Evolutionary conservation across 2,888 invertebrate genomes (phyloP).

Genomic region (Eudemis profundana): DNA sequence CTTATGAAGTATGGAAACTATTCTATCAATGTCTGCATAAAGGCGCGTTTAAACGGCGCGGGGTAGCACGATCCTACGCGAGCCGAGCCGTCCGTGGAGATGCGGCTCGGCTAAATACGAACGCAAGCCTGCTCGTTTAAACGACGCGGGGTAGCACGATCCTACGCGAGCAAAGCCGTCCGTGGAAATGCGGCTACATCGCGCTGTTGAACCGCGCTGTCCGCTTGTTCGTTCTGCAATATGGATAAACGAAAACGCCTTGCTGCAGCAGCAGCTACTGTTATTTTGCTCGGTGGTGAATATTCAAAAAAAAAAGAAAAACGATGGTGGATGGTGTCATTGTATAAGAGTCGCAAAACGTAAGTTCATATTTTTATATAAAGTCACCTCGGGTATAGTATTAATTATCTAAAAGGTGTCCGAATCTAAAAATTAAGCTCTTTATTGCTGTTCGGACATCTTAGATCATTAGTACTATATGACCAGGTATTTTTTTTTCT

Average conservation of each 20-base stretch:
- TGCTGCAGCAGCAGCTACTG: constrained; percentile 36
- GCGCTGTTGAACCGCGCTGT: constrained; percentile 31
- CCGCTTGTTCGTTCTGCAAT: constrained; percentile 31
- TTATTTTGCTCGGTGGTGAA: constrained; percentile 33
- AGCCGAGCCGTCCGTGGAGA: constrained; percentile 28
- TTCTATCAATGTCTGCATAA: too few species aligned
- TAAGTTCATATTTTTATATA: constrained; percentile 22
- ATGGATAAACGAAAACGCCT: constrained; percentile 37
- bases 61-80: constrained; percentile 31
- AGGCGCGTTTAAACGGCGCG: constrained; percentile 30
- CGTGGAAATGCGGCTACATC: constrained; percentile 26
- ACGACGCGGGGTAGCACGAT: constrained; percentile 22
- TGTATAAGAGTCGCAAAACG: constrained; percentile 40
- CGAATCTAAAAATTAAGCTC: constrained; percentile 43
- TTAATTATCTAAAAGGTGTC: constrained; percentile 36
- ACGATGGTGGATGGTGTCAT: constrained; percentile 39
- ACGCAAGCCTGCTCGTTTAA: constrained; percentile 35
- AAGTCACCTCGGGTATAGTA: constrained; percentile 34
- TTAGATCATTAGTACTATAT: too few species aligned
- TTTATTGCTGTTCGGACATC: too few species aligned
- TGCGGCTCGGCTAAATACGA: constrained; percentile 33
- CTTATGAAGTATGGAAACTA: too few species aligned
- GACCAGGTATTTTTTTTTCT: constrained; percentile 13
- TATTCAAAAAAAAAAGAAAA: constrained; percentile 35
- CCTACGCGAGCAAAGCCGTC: constrained; percentile 28